Conservation (phyloP, 2,888 invertebrate genomes). For the Sesia bembeciformis region DNA sequence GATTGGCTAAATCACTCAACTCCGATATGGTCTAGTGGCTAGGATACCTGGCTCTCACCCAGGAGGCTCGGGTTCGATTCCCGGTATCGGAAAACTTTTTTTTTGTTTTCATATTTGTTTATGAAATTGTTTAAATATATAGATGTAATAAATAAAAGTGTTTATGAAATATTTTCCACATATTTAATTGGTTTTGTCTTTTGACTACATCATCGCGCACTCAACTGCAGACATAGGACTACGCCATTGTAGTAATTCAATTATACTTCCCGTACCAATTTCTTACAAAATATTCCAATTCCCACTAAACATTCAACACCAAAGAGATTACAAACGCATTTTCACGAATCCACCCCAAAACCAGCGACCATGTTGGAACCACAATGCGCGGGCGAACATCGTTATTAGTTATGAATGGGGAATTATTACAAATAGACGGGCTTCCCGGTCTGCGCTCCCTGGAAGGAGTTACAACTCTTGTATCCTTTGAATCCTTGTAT, state of each 20-base stretch:
- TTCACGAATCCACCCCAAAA: constrained; percentile 29
- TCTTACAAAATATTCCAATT: too few species aligned
- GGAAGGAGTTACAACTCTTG: constrained; percentile 8
- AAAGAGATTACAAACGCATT: constrained; percentile 9
- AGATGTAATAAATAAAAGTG: too few species aligned
- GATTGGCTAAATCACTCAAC: too few species aligned
- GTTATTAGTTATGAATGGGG: constrained; percentile 53
- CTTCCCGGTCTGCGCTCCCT: constrained; percentile 17
- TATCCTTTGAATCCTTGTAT: too few species aligned
- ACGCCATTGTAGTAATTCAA: too few species aligned
- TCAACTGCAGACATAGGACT: too few species aligned
- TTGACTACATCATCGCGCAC: too few species aligned
- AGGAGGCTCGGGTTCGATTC: constrained; percentile 78
- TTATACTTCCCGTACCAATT: too few species aligned
- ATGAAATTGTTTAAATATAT: too few species aligned
- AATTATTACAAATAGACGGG: constrained; percentile 51
- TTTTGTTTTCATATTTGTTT: too few species aligned
- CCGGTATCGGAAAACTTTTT: constrained; percentile 59
- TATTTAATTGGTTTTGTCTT: too few species aligned
- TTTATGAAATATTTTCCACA: too few species aligned
- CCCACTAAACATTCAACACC: background rate
- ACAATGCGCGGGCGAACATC: constrained; percentile 23
- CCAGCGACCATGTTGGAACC: background rate
- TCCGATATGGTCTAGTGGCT: constrained; percentile 78
- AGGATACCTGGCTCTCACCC: constrained; percentile 77